Evolutionary conservation across 2,113 vertebrate species (phyloP).

Genomic region (Ptilorrhoa leucosticta): DNA sequence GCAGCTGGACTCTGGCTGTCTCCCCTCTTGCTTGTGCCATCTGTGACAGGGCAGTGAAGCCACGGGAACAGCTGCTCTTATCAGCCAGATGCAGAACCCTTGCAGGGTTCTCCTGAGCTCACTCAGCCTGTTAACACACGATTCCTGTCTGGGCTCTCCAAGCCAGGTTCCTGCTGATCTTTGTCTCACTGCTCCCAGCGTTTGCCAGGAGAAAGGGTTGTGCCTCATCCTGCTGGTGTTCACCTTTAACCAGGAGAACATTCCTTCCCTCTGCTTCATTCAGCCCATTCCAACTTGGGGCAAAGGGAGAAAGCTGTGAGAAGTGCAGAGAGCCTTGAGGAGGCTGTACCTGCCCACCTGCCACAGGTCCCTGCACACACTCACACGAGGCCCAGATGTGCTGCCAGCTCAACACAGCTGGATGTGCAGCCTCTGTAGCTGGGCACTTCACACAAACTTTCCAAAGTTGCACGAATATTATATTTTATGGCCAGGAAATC

Average conservation of each 20-base stretch:
- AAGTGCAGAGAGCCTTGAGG: background rate
- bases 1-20: background rate
- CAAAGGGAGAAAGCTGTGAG: background rate
- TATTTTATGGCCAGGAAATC: constrained; percentile 1
- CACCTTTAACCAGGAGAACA: background rate
- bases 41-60: background rate
- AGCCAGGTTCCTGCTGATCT: background rate
- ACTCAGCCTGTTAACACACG: background rate
- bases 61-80: background rate
- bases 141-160: background rate
- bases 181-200: background rate
- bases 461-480: background rate
- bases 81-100: background rate
- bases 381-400: fast-evolving
- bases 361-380: background rate
- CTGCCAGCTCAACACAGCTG: background rate
- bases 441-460: background rate
- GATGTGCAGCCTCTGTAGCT: background rate
- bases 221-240: background rate
- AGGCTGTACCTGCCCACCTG: background rate
- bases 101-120: background rate
- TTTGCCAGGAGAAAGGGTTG: background rate
- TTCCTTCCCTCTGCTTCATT: background rate
- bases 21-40: background rate
- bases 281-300: background rate